Base-by-base conservation (phyloP, 2,888 invertebrate genomes). In the Syrphus vitripennis region DNA sequence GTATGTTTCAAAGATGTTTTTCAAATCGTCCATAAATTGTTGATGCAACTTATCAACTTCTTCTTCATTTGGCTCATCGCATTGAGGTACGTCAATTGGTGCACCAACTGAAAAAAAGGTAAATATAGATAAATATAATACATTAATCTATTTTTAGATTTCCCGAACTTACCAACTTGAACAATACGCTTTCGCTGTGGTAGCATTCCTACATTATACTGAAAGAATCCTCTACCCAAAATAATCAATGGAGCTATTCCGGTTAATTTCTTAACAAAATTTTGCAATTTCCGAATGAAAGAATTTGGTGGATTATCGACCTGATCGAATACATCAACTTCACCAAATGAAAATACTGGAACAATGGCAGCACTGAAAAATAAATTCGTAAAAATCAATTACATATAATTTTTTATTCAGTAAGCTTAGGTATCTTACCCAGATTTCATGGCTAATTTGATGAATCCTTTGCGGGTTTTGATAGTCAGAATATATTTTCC, bases 321-420 rank as follows among this genome's bases (percentile, higher is more conserved):
- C 88, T 98, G 97, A 88, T 95, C 94, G 91, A 95, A 98, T 7
- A 97, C 93, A 89, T 98, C 97, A 0, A 96, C 96, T 92, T 98
- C 98, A 0, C 98, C 98, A 91, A 98, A 98, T 0, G 97, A 96
- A 90, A 97, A 95, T 0, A 97, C 96, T 1, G 98, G 98, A 0
- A 98, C 98, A 78, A 98, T 92, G 0, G 96, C 94, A 0, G 96
- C 94, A 14, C 98, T 97, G 91, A 57, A 37, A 40, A 14, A 24
- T 24, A 0, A 42, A 42, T 26, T 40, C 3, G n/a, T n/a, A n/a
- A 57, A 34, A 10, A 21, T 24, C 24, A n/a, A 14, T 24, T 3
- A 31, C 29, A 16, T 29, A 19, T 19, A n/a, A n/a, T n/a, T n/a
- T n/a, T n/a, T n/a, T n/a, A n/a, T n/a, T n/a, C n/a, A n/a, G n/a